Evolutionary conservation across 1,140 invertebrate genomes (phyloP).

Genomic region (Ooceraea biroi): DNA sequence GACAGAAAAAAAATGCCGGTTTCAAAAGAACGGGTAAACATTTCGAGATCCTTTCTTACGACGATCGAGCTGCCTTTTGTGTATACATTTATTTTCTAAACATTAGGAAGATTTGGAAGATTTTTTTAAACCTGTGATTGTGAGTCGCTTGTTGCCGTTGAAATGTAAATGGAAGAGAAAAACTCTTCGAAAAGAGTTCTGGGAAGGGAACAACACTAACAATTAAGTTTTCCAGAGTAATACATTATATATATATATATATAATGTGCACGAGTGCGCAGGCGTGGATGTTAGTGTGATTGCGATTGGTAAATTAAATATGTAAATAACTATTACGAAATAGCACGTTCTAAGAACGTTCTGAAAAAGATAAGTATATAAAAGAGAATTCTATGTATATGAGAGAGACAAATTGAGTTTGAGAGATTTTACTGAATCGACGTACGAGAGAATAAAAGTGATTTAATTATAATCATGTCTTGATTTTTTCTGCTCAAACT

Average conservation of each 20-base stretch:
- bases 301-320: constrained; percentile 57
- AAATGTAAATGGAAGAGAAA: not conserved
- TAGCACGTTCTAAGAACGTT: constrained; percentile 49
- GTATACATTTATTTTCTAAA: constrained; percentile 40
- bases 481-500: not conserved
- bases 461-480: constrained; percentile 61
- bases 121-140: constrained; percentile 39
- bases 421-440: constrained; percentile 70
- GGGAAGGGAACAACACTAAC: constrained; percentile 63
- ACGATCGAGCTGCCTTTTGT: constrained; percentile 41
- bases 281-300: constrained; percentile 16
- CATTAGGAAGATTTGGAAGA: constrained; percentile 33
- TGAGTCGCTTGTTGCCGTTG: constrained; percentile 37
- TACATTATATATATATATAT: constrained; percentile 45
- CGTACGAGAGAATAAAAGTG: constrained; percentile 72
- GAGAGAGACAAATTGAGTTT: constrained; percentile 71
- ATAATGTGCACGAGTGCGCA: constrained; percentile 11
- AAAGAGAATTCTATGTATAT: constrained; percentile 69
- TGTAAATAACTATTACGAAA: constrained; percentile 56
- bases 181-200: constrained; percentile 38
- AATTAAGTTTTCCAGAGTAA: constrained; percentile 51
- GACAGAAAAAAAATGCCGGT: not conserved
- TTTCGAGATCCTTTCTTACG: constrained; percentile 28
- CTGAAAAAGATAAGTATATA: constrained; percentile 51
- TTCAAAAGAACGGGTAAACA: not conserved